Evolutionary conservation across 2,113 vertebrate species (phyloP).

Genomic region (Azemiops feae): DNA sequence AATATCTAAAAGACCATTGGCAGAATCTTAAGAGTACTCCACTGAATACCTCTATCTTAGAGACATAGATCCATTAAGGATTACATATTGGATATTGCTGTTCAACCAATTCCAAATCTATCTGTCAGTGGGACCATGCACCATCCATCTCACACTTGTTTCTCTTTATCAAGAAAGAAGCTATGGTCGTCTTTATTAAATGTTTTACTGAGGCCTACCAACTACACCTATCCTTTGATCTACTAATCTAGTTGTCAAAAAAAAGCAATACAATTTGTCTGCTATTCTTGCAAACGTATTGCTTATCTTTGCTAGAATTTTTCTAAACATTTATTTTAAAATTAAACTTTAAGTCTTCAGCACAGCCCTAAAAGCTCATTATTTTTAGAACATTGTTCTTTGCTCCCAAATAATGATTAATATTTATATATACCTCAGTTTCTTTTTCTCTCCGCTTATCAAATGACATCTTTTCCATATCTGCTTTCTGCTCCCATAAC

Average conservation of each 20-base stretch:
- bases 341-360: background rate
- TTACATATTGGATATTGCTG: background rate
- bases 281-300: background rate
- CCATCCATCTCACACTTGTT: background rate
- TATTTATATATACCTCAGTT: slow-evolving; percentile 74
- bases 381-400: background rate
- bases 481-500: slow-evolving; percentile 80
- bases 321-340: background rate
- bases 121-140: background rate
- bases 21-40: background rate
- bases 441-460: slow-evolving; percentile 80
- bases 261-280: background rate
- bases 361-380: background rate
- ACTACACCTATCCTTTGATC: background rate
- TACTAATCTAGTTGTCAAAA: background rate
- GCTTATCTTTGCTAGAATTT: background rate
- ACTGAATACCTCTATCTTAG: background rate
- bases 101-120: background rate
- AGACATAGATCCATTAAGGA: background rate
- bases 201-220: background rate
- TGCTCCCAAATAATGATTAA: background rate
- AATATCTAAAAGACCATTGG: background rate
- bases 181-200: background rate
- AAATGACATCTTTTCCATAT: slow-evolving; percentile 80
- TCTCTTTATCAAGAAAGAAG: background rate